Conservation (phyloP, 2,888 invertebrate species). For the Stenotaenia linearis region DNA sequence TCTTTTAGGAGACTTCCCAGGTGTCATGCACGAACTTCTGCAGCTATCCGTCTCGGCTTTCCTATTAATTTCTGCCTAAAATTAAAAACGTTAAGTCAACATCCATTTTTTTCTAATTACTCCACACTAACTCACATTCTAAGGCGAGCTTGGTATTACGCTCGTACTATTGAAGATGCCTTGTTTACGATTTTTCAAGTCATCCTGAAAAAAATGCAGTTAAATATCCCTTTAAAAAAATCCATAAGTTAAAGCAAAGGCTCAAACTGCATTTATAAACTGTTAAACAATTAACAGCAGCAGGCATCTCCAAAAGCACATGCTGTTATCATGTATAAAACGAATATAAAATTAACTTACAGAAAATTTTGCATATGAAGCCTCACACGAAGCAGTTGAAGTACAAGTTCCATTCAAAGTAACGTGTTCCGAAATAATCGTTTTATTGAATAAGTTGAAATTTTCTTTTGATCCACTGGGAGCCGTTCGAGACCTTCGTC, state of each 20-base stretch:
- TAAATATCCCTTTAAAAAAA: no score
- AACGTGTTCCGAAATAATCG: no score
- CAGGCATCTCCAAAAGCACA: background rate
- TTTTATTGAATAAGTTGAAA: background rate
- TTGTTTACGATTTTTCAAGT: background rate
- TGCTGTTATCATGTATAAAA: background rate
- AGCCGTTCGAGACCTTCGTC: background rate
- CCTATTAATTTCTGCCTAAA: background rate
- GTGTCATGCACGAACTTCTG: background rate
- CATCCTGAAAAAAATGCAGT: background rate
- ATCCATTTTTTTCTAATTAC: no score
- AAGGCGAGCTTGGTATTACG: background rate
- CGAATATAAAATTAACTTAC: background rate
- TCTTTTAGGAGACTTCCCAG: background rate
- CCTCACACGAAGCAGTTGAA: background rate
- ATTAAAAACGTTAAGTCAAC: no score
- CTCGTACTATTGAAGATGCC: background rate
- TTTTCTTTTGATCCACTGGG: background rate
- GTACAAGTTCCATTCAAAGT: background rate
- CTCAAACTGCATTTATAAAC: background rate
- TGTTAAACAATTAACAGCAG: background rate
- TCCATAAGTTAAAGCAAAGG: no score
- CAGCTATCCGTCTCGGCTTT: background rate
- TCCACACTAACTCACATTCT: background rate
- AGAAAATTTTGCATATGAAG: background rate